Percentiles rank a stretch among this genome's conserved stretches.
Conservation (phyloP, 2,888 invertebrate genomes). For the Troglohyphantes excavatus region DNA sequence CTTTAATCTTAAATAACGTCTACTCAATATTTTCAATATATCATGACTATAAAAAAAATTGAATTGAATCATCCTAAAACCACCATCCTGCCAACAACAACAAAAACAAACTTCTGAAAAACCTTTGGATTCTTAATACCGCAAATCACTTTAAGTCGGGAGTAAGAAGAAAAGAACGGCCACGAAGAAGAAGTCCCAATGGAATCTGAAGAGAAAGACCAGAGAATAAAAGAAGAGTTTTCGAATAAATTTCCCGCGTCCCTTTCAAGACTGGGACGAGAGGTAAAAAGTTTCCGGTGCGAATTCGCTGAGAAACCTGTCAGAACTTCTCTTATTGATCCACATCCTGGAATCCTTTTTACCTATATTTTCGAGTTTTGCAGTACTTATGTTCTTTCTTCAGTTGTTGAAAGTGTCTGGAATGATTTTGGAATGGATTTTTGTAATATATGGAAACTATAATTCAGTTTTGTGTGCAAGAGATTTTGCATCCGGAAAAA, state of each 20-base stretch:
- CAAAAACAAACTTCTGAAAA: not conserved
- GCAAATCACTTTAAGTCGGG: not conserved
- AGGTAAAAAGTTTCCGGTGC: slow-evolving; percentile 3
- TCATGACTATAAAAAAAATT: not conserved
- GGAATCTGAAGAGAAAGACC: not conserved
- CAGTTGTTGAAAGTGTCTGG: not conserved
- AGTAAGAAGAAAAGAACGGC: not conserved
- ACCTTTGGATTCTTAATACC: not conserved
- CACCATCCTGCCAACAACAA: not conserved
- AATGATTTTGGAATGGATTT: slow-evolving; percentile 15
- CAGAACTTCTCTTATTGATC: not conserved
- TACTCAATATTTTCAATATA: not conserved
- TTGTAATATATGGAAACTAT: not conserved
- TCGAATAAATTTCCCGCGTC: slow-evolving; percentile 1
- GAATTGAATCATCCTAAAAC: not conserved
- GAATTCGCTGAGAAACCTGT: slow-evolving; percentile 11
- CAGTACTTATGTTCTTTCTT: not conserved
- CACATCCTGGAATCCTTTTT: not conserved
- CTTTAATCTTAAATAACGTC: not conserved
- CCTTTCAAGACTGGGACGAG: not conserved
- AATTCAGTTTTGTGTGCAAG: not conserved
- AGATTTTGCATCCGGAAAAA: not conserved
- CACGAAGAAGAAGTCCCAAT: not conserved
- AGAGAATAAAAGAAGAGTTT: not conserved
- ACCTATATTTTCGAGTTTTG: not conserved